These are phyloP conservation scores for Lasioglossum figueresi DNA, from an alignment of 2,888 invertebrate genomes.

Conservation along the genomic window DNA sequence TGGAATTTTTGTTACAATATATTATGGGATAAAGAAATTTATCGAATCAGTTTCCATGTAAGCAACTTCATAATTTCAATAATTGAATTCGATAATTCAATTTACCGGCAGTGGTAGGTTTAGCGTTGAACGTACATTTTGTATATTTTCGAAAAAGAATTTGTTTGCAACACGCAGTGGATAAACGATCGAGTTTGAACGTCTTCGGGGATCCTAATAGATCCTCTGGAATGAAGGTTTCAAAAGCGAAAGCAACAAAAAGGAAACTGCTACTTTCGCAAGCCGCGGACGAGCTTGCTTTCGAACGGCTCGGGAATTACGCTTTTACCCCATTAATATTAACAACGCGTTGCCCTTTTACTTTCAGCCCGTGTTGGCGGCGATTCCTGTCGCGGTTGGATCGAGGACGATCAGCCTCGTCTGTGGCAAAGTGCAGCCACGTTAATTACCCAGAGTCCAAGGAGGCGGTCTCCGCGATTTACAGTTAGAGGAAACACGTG, in stretches of 20 bases:
- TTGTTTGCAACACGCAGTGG: no score
- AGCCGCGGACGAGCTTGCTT: slow-evolving; percentile 19
- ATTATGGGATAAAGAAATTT: no score
- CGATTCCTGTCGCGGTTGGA: slow-evolving; percentile 20
- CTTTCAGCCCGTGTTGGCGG: slow-evolving; percentile 40
- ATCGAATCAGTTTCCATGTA: no score
- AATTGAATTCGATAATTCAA: no score
- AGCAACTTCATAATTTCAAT: no score
- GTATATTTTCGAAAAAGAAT: background rate
- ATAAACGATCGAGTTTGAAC: background rate
- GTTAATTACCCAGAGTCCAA: slow-evolving; percentile 22
- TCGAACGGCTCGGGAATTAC: slow-evolving; percentile 25
- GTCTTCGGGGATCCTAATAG: background rate
- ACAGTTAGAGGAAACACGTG: slow-evolving; percentile 13
- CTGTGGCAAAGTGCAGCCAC: slow-evolving; percentile 11
- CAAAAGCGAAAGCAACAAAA: background rate
- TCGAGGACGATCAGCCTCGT: slow-evolving; percentile 30
- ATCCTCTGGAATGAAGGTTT: background rate
- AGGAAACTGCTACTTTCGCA: background rate
- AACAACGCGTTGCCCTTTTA: slow-evolving; percentile 43
- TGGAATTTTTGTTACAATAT: no score
- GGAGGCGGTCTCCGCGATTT: slow-evolving; percentile 9
- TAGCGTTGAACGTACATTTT: no score
- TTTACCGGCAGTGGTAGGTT: no score
- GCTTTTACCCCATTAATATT: slow-evolving; percentile 48